Conservation (phyloP, 2,888 invertebrate genomes). For the Hypomecis punctinalis region DNA sequence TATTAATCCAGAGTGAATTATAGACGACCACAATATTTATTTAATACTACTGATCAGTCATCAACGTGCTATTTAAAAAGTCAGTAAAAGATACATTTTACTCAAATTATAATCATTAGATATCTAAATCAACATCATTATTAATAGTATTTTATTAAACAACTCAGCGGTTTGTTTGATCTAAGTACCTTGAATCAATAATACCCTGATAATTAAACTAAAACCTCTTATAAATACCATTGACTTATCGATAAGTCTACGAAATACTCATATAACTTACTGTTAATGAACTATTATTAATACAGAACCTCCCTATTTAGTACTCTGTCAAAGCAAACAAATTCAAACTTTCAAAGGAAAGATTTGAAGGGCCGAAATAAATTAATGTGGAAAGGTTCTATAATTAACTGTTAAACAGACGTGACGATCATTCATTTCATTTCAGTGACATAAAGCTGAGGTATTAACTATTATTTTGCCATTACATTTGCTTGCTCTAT, state of each 20-base stretch:
- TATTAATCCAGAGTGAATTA: too few relatives aligned
- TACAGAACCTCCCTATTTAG: background rate
- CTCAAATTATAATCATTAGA: too few relatives aligned
- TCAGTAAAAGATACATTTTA: too few relatives aligned
- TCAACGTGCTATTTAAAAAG: too few relatives aligned
- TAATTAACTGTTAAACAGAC: constrained; percentile 37
- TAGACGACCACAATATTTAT: too few relatives aligned
- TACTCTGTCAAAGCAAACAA: background rate
- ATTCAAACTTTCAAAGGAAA: background rate
- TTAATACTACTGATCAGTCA: too few relatives aligned
- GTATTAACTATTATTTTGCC: constrained; percentile 31
- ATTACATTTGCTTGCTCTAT: background rate
- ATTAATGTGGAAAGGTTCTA: constrained; percentile 34
- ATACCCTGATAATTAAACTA: constrained; percentile 18
- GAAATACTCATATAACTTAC: constrained; percentile 2
- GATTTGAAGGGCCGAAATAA: constrained; percentile 14
- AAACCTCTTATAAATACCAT: constrained; percentile 22
- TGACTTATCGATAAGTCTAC: constrained; percentile 16
- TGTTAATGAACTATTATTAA: background rate
- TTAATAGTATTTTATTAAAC: too few relatives aligned
- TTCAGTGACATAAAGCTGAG: constrained; percentile 38
- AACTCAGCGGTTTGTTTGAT: background rate
- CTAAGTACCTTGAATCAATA: background rate
- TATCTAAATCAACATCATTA: too few relatives aligned
- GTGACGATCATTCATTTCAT: constrained; percentile 39